Evolutionary conservation across 1,140 invertebrate genomes (phyloP).

Genomic region (Lepidurus couesii): DNA sequence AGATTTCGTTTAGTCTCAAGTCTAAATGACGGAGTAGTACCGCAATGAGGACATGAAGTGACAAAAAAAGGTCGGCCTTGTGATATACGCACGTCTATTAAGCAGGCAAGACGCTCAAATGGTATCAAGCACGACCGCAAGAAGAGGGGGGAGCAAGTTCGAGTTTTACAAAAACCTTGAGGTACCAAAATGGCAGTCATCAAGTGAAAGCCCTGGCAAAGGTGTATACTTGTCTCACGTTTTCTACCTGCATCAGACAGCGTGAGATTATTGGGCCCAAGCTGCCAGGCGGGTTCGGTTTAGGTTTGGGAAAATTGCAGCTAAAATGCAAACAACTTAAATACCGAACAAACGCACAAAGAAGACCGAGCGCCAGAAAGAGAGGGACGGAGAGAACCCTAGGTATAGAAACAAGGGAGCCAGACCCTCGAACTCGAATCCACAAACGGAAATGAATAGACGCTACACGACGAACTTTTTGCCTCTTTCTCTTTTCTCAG

Average conservation of each 20-base stretch:
- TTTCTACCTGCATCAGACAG: background rate
- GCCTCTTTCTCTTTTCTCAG: background rate
- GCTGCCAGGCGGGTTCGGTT: background rate
- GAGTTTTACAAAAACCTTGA: background rate
- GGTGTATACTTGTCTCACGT: background rate
- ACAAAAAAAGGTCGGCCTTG: no score
- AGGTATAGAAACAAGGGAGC: background rate
- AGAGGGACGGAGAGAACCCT: background rate
- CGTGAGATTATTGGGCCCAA: conserved; percentile 21
- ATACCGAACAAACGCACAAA: conserved; percentile 9
- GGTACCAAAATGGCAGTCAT: background rate
- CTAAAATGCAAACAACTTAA: conserved; percentile 17
- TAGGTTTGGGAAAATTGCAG: conserved; percentile 2
- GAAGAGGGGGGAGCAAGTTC: no score
- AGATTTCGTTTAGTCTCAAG: background rate
- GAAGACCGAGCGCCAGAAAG: background rate
- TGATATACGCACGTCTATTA: no score
- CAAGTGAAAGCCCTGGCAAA: background rate
- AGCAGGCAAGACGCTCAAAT: no score
- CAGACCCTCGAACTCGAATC: background rate
- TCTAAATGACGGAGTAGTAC: no score
- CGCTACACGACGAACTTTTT: background rate
- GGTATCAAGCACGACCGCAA: no score
- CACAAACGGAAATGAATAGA: conserved; percentile 15
- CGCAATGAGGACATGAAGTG: no score